phyloP scores from a whole-genome alignment of 2,113 vertebrate species.

The Cebidichthys violaceus region DNA sequence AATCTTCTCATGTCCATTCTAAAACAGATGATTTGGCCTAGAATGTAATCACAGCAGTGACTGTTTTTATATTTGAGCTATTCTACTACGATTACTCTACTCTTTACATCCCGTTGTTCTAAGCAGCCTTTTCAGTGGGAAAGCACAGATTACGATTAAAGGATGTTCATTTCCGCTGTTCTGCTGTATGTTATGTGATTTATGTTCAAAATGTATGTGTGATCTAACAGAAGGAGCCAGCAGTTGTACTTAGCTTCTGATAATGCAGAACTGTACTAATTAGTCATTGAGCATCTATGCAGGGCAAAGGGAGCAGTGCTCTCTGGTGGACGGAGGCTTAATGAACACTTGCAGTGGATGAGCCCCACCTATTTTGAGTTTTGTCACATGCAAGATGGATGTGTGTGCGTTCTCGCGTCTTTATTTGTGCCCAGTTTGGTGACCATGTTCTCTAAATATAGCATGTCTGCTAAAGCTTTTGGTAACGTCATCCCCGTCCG shows the following conservation, averaged over 20 bases:
- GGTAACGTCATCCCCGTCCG: background rate
- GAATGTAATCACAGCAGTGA: constrained; percentile 13
- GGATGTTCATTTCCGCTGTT: background rate
- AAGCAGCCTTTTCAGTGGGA: background rate
- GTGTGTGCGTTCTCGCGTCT: background rate
- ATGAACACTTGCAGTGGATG: background rate
- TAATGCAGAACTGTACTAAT: constrained; percentile 6
- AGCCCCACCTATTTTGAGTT: background rate
- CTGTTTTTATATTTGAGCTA: background rate
- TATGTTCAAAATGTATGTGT: background rate
- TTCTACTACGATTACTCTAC: background rate
- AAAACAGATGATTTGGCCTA: constrained; percentile 9
- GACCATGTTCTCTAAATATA: background rate
- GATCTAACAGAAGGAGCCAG: background rate
- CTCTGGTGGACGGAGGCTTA: constrained; percentile 25
- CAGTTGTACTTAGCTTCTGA: constrained; percentile 8
- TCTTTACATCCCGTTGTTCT: background rate
- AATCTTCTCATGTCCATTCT: constrained; percentile 34
- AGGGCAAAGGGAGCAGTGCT: constrained; percentile 16
- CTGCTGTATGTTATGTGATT: background rate
- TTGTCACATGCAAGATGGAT: background rate
- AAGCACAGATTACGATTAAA: background rate
- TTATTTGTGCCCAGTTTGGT: background rate
- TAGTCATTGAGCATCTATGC: constrained; percentile 12
- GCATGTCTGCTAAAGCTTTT: background rate